Evolutionary conservation across 2,797 vertebrate genomes (phyloP).

Genomic region (Masticophis lateralis): DNA sequence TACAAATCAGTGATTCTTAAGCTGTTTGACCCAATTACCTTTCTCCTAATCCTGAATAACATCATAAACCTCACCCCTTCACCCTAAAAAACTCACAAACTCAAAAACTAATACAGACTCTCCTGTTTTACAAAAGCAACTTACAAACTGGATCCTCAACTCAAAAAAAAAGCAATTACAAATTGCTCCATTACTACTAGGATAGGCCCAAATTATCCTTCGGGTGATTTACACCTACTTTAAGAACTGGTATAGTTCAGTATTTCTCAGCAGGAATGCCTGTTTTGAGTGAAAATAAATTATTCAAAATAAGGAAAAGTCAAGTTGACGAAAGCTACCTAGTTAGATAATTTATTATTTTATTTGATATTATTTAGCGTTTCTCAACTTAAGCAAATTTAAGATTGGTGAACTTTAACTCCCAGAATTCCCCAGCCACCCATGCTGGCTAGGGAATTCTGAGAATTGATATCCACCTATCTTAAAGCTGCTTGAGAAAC

Average conservation of each 20-base stretch:
- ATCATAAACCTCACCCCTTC: background rate
- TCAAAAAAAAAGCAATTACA: background rate
- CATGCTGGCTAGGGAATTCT: background rate
- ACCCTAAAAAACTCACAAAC: background rate
- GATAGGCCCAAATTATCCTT: background rate
- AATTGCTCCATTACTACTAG: background rate
- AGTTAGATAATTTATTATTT: background rate
- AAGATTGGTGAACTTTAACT: background rate
- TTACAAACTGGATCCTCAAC: background rate
- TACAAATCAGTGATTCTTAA: background rate
- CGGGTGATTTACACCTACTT: background rate
- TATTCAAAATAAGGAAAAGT: background rate
- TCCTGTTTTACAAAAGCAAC: background rate
- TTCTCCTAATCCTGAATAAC: background rate
- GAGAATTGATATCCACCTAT: background rate
- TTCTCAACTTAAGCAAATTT: background rate
- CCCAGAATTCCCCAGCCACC: background rate
- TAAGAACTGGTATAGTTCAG: background rate
- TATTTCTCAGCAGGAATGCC: background rate
- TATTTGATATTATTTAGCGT: background rate
- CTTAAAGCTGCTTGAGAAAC: background rate
- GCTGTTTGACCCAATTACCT: background rate
- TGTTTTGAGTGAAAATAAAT: background rate
- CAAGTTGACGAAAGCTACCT: background rate
- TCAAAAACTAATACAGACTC: background rate